A percentile compares a stretch with the other conserved stretches of the same genome.
Evolutionary conservation across 2,113 vertebrate species (phyloP).

Genomic region (Cyanistes caeruleus): DNA sequence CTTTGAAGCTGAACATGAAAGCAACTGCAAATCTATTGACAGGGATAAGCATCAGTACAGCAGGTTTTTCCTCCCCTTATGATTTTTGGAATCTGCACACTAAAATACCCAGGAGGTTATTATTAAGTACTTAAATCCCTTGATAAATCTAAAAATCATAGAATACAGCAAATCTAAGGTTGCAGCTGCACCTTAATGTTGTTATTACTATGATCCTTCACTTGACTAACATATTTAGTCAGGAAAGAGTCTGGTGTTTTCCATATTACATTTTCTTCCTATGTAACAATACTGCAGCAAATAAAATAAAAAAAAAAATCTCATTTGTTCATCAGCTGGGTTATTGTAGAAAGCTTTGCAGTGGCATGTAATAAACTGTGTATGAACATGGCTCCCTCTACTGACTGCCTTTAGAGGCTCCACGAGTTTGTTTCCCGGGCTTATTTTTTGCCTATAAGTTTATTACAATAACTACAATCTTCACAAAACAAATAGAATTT

Average conservation of each 20-base stretch:
- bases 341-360: background rate
- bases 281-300: background rate
- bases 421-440: background rate
- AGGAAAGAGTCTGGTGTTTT: background rate
- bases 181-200: background rate
- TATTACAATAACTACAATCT: background rate
- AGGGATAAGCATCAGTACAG: background rate
- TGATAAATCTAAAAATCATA: background rate
- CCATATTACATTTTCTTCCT: background rate
- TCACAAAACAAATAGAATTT: background rate
- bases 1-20: background rate
- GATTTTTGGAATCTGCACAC: background rate
- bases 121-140: background rate
- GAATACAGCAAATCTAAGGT: background rate
- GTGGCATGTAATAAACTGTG: background rate
- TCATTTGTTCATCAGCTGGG: background rate
- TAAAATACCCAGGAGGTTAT: background rate
- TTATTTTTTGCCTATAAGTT: background rate
- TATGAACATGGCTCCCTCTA: conserved; percentile 25
- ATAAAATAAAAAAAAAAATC: background rate
- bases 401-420: background rate
- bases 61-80: background rate
- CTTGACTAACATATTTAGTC: background rate
- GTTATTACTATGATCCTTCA: background rate
- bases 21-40: background rate